A percentile compares a stretch with the other conserved stretches of the same genome.
Conservation (phyloP, 2,113 vertebrate genomes). For the Caracal caracal region DNA sequence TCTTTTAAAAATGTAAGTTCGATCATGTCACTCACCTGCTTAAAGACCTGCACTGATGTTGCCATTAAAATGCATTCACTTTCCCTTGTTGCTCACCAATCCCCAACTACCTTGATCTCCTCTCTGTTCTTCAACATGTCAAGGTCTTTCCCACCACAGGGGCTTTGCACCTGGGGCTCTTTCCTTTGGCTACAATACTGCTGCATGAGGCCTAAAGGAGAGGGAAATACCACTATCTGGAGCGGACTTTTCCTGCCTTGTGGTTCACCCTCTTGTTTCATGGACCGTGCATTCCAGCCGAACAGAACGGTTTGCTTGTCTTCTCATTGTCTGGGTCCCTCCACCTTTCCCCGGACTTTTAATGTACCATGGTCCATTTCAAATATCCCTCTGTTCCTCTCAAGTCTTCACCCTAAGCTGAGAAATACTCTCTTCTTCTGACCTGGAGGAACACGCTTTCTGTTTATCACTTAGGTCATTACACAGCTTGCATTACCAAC, state of each 20-base stretch:
- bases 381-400: neutral
- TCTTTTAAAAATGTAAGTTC: neutral
- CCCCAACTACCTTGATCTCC: neutral
- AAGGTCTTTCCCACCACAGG: neutral
- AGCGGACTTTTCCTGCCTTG: neutral
- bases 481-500: neutral
- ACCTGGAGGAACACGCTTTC: too few species aligned
- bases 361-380: neutral
- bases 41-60: neutral
- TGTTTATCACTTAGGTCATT: accelerated
- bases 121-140: neutral
- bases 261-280: neutral
- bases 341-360: neutral
- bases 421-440: neutral
- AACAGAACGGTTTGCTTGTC: neutral
- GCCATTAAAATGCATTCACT: neutral
- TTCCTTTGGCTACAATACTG: neutral
- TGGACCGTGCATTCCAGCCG: neutral
- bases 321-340: neutral
- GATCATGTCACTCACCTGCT: neutral
- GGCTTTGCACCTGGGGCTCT: neutral
- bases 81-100: neutral
- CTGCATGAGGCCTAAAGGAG: neutral
- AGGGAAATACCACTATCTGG: neutral
- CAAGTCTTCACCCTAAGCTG: neutral